Conservation (phyloP, 37 sponge, comb jelly and placozoan species). For the Amphimedon queenslandica region DNA sequence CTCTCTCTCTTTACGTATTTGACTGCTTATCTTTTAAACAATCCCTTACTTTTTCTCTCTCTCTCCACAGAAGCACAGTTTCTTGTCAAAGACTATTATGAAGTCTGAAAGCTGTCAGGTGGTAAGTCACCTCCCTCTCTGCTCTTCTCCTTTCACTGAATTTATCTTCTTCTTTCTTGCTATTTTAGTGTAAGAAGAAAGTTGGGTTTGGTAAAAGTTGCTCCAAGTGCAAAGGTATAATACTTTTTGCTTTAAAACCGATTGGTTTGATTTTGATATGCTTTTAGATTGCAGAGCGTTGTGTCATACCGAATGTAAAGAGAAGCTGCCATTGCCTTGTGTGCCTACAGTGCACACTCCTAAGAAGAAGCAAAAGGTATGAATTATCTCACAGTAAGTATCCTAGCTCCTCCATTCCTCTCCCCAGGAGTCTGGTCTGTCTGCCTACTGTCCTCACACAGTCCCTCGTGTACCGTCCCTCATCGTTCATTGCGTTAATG, state of each 20-base stretch:
- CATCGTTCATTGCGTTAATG: constrained; percentile 78
- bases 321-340: constrained; percentile 80
- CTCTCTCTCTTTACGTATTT: background rate
- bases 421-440: constrained; percentile 67
- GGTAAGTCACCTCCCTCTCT: constrained; percentile 57
- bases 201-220: constrained; percentile 55
- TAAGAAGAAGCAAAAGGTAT: constrained; percentile 52
- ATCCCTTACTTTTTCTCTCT: background rate
- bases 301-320: constrained; percentile 75
- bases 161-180: background rate
- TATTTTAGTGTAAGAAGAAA: constrained; percentile 62
- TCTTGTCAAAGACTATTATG: constrained; percentile 66
- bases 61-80: constrained; percentile 49
- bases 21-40: background rate
- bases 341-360: constrained; percentile 82
- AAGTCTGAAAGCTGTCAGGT: constrained; percentile 70
- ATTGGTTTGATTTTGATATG: background rate
- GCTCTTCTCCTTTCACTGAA: background rate
- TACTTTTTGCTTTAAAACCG: background rate
- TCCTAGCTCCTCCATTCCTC: background rate
- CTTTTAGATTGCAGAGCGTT: constrained; percentile 73
- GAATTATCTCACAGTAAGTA: background rate
- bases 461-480: constrained; percentile 85
- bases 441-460: constrained; percentile 71
- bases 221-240: constrained; percentile 51